Base-by-base conservation (phyloP, 1,140 invertebrate species). In the Aphelinus atriplicis region DNA sequence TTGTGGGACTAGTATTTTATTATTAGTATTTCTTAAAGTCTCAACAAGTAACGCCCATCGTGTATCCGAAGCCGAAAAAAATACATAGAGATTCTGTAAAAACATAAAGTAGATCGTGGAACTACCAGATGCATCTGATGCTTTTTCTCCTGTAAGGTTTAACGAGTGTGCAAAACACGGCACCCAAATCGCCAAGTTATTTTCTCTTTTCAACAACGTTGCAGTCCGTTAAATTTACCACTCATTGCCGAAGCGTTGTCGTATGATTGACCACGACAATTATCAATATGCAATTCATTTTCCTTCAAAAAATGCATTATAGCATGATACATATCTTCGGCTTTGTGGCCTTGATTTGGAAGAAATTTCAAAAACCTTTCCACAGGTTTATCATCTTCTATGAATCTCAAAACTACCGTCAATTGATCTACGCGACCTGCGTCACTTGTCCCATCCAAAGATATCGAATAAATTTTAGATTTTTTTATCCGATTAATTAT, bases 211-310 rank as follows among this genome's bases (percentile, higher is more conserved):
- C 43, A 79, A 48, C 43, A 73, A 67, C 6, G 78, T 2, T 61
- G 7, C 7, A 79, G 7, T 63, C 77, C 81, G n/a, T 61, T 69
- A 47, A 78, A 79, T 53, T 60, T 63, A 6, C 81, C 81, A 53
- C 76, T 69, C 80, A 81, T 82, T 64, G 72, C 65, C 42, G 62
- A 66, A 3, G 79, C 78, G 62, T 79, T 82, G 61, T 82, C 78
- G 58, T 78, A 81, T n/a, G 74, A 75, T 66, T 82, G 79, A 42
- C 76, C 79, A 7, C 48, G 3, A 42, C 64, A 66, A 43, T 66
- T 42, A 5, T 7, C 42, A 42, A 66, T 53, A 42, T 42, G 9
- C 2, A 66, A 26, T 46, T 55, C 42, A 66, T 55, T 53, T 51
- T 66, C 48, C 1, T 55, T 42, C 42, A 61, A 61, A 61, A 61